These are phyloP conservation scores for Trissolcus basalis DNA, from an alignment of 1,140 invertebrate species.

Conservation along the genomic window DNA sequence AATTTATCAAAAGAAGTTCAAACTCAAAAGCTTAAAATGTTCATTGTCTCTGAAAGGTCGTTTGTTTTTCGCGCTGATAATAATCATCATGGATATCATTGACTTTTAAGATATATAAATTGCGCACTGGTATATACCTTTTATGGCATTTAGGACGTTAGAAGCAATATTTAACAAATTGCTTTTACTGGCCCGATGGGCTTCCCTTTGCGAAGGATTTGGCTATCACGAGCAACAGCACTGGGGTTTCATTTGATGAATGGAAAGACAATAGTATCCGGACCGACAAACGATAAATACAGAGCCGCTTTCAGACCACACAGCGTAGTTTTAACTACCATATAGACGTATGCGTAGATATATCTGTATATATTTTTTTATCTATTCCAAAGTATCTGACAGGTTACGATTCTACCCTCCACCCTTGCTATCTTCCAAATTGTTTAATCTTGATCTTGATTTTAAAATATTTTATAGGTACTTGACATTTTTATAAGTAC, in stretches of 20 bases:
- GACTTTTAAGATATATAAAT: conserved; percentile 29
- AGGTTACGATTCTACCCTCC: no score
- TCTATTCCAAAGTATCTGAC: no score
- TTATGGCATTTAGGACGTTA: conserved; percentile 57
- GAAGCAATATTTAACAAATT: conserved; percentile 65
- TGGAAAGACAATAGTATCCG: conserved; percentile 50
- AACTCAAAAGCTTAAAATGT: no score
- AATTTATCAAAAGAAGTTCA: no score
- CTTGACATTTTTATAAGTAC: no score
- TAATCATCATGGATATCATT: conserved; percentile 38
- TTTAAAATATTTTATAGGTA: no score
- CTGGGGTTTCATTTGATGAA: conserved; percentile 59
- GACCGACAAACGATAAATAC: conserved; percentile 53
- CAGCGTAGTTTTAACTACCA: conserved; percentile 18
- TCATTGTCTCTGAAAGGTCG: neutral
- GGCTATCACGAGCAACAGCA: conserved; percentile 27
- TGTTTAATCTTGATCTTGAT: no score
- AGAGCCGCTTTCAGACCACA: conserved; percentile 36
- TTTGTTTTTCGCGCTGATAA: conserved; percentile 50
- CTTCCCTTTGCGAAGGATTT: conserved; percentile 60
- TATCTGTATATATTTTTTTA: neutral
- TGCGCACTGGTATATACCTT: conserved; percentile 29
- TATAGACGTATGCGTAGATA: conserved; percentile 6
- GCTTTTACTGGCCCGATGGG: conserved; percentile 57
- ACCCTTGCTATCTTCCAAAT: no score